These are phyloP conservation scores for Drosophila littoralis DNA, from an alignment of 1,140 invertebrate genomes.

Conservation along the genomic window DNA sequence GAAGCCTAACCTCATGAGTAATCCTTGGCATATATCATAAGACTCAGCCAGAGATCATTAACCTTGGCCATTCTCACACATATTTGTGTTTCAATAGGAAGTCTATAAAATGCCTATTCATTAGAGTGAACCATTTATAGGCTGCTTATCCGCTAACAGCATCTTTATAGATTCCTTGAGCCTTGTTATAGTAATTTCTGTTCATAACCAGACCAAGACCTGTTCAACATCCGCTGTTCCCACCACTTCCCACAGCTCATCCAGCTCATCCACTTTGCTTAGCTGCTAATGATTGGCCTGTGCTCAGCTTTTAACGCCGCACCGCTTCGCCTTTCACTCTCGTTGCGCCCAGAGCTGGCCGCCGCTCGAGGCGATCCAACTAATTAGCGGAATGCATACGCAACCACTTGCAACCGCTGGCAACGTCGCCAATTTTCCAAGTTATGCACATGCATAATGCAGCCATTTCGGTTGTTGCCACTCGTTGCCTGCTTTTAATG, in stretches of 20 bases:
- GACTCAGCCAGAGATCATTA: not conserved
- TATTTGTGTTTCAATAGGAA: conserved; percentile 15
- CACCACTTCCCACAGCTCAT: conserved; percentile 6
- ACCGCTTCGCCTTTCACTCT: conserved; percentile 69
- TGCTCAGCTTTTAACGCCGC: no score
- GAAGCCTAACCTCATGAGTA: conserved; percentile 25
- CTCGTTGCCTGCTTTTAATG: conserved; percentile 56
- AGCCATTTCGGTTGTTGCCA: conserved; percentile 39
- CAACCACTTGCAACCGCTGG: conserved; percentile 32
- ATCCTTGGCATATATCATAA: conserved; percentile 26
- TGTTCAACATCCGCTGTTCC: conserved; percentile 36
- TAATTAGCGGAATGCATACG: conserved; percentile 75
- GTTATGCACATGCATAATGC: conserved; percentile 75
- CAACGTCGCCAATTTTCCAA: conserved; percentile 52
- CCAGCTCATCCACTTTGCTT: conserved; percentile 22
- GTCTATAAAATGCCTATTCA: conserved; percentile 32
- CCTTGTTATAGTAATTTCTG: conserved; percentile 28
- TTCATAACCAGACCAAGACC: conserved; percentile 18
- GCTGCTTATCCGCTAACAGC: conserved; percentile 39
- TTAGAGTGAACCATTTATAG: conserved; percentile 40
- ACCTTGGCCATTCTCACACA: not conserved
- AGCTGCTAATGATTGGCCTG: conserved; percentile 18
- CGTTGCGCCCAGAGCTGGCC: conserved; percentile 49
- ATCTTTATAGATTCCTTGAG: conserved; percentile 42
- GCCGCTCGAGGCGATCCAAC: conserved; percentile 53